Evolutionary conservation across 2,888 invertebrate genomes (phyloP), one percentile per base, ranked within the genome.

Genomic region (Pseudoips prasinana): DNA sequence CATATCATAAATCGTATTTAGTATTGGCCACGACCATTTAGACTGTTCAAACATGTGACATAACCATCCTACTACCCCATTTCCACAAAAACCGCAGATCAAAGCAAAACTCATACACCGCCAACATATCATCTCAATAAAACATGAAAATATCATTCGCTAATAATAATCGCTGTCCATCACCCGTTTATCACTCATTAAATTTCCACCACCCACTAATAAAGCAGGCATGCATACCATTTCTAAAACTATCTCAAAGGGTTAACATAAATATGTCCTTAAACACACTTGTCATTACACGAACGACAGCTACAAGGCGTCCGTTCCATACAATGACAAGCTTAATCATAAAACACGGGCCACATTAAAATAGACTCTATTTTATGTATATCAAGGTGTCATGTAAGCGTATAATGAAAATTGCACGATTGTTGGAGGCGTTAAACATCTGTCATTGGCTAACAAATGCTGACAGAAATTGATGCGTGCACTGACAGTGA

Each of bases 391-490:
- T 38, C 53, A 71, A 54, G 47, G 47, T 34, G 46, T 35, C 43
- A 29, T 26, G 23, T 8, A 26, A 17, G 14, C 11, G 45, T 36
- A 35, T 7, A 9, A 29, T 14, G 42, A 52, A 48, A 56, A 45
- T 48, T 46, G 56, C 22, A 26, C 33, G 36, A 50, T 45, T 49
- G 57, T 54, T 43, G 55, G 72, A 80, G 77, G 82, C 79, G 83
- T 81, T 73, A 75, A 78, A 68, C 82, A 83, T 84, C 82, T 85
- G 85, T 87, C 87, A 86, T 83, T 86, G 77, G 75, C 72, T 83
- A 86, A 86, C 84, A 78, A 81, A 84, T 77, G 76, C 66, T 58
- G 86, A 87, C 86, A 81, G 83, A 61, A 81, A 87, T 87, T 87
- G 87, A 87, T 87, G 86, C 66, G 76, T 62, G 59, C 64, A 67